Evolutionary conservation across 2,888 invertebrate species (phyloP), one percentile per base, ranked within the genome.

Genomic region (Cacoxenus indagator): DNA sequence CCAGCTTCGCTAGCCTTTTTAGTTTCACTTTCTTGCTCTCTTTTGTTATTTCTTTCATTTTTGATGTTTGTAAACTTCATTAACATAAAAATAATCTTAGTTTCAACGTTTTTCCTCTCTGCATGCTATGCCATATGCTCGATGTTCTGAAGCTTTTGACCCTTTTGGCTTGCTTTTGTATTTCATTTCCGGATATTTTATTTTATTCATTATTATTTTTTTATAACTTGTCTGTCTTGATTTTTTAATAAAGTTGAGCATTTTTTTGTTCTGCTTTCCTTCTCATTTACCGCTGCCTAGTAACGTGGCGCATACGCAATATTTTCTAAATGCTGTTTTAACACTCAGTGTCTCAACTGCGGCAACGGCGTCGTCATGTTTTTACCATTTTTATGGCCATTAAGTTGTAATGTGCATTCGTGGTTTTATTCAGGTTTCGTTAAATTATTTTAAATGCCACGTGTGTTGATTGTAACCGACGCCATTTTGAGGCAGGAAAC

Each of bases 401-500:
- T 55, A 55, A 55, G 26, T 55, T 55, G 26, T 55, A 55, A 55
- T 55, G 54, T 26, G 9, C 54, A 11, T 55, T 55, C 26, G 54
- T 55, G 54, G 54, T n/a, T 55, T 55, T 55, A 55, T 55, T 55
- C 24, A 24, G 54, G 54, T 14, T 55, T 55, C 54, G 54, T 55
- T 26, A 55, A 55, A 55, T 55, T 55, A 55, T 55, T 55, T 55
- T 26, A 55, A 55, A 55, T 55, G 54, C 54, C 14, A 26, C 19
- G 54, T 55, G 26, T 46, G 46, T 46, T 46, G 46, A n/a, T 46
- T 46, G 46, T 46, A 46, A n/a, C 17, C 17, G n/a, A 11, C 17
- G 46, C 46, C 46, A 46, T 46, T 46, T n/a, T n/a, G 46, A 14
- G 4, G 46, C 9, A 26, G n/a, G n/a, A n/a, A n/a, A n/a, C n/a